A percentile compares a stretch with the other conserved stretches of the same genome.
These are phyloP conservation scores for Myotis findleyi DNA, from an alignment of 2,797 vertebrate species.

Conservation along the genomic window DNA sequence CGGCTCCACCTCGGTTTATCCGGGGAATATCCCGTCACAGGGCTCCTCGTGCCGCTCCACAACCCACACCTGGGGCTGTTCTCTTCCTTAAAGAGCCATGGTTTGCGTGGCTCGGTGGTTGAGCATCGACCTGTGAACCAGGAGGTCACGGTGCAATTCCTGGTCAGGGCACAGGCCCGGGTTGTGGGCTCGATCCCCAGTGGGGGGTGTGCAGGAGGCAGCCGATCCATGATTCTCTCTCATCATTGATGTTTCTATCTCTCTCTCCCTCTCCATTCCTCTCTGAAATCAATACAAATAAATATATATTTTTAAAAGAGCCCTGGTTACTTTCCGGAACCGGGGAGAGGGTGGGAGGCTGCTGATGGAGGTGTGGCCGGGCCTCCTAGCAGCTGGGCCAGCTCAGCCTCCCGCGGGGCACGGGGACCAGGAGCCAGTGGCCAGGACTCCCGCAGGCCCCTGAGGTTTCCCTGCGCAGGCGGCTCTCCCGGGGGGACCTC, in stretches of 20 bases:
- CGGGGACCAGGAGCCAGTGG: rapidly evolving
- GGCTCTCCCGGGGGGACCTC: neutral
- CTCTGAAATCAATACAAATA: neutral
- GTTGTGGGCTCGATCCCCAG: neutral
- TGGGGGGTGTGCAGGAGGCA: too few relatives aligned
- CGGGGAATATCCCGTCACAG: too few relatives aligned
- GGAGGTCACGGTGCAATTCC: too few relatives aligned
- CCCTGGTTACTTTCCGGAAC: neutral
- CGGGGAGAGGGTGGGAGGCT: too few relatives aligned
- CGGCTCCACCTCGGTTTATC: too few relatives aligned
- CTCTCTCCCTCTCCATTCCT: neutral
- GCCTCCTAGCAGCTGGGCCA: neutral
- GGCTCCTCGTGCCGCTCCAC: too few relatives aligned
- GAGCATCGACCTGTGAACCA: too few relatives aligned
- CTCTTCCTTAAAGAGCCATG: too few relatives aligned
- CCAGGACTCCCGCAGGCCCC: neutral
- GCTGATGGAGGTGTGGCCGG: neutral
- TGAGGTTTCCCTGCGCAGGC: neutral
- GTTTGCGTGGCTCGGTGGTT: too few relatives aligned
- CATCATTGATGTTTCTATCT: neutral
- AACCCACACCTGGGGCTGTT: too few relatives aligned
- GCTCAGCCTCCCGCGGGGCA: too few relatives aligned
- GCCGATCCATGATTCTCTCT: neutral
- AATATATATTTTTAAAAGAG: neutral
- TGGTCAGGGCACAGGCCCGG: too few relatives aligned